Base-by-base conservation (phyloP, 2,797 vertebrate species). In the Chloroceryle amazona region DNA sequence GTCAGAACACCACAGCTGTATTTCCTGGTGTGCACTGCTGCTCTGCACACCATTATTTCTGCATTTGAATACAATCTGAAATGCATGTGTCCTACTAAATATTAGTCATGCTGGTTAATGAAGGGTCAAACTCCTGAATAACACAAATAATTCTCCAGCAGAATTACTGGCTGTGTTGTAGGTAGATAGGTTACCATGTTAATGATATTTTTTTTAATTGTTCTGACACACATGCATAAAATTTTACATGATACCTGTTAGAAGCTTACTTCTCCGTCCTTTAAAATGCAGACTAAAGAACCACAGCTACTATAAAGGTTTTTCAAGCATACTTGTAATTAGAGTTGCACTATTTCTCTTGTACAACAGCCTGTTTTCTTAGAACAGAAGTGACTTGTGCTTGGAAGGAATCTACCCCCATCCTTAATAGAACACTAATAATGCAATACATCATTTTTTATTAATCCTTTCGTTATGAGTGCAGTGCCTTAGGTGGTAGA, bases 391-490 rank as follows among this genome's bases (percentile, higher is more conserved):
- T 47, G 81, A 93, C 70, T 58, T 67, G 55, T 74, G 92, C 31
- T 95, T 80, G 75, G 49, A 87, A 75, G 51, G 52, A 90, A 82
- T 90, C 76, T 94, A 91, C 39, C 37, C 67, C 51, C 65, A 75
- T 41, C 55, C 49, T 95, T 92, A 97, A 91, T 0, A 81, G 60
- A 96, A 92, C 61, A 86, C 79, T 93, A 90, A 96, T 91, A 95
- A 97, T 71, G 39, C 51, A 89, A 96, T 90, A 47, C n/a, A 92
- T 95, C 28, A 68, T 86, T 89, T 96, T 96, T 97, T 95, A 95
- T 96, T 97, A 95, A 97, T 96, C 28, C 55, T 95, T 96, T 85
- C 35, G 41, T 94, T 98, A 75, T 70, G 42, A 93, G 65, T 44
- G 29, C 57, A 95, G 94, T 72, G 95, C 95, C 97, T 96, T 83